Base-by-base conservation (phyloP, 1,140 invertebrate genomes). In the Bicyclus anynana region DNA sequence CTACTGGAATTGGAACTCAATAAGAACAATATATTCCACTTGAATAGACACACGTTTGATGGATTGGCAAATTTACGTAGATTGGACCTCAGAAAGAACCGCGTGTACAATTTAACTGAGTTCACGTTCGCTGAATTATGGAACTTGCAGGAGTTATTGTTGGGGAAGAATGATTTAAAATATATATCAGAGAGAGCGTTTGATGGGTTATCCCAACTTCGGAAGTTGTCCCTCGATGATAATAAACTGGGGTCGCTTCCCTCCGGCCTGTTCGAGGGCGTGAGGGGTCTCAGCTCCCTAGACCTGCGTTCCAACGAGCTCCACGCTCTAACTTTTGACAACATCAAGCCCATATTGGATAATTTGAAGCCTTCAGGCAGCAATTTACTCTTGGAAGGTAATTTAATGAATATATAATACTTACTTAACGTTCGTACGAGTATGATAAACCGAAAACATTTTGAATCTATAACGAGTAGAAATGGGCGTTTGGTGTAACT, bases 301-400 rank as follows among this genome's bases (percentile, higher is more conserved):
- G 94, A 96, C 80, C 81, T 96, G 29, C 90, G 93, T 64, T 90
- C 92, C 5, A 96, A 96, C 74, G 80, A 90, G 52, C 90, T 96
- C 56, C 91, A 92, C 67, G 94, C 93, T n/a, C 89, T 96, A 70
- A 93, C 93, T 59, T 92, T 92, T 73, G 92, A 93, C 66, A 74
- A 74, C 52, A 74, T 74, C 51, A 74, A 72, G 44, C 72, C 72
- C 42, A 74, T 74, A 62, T 62, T 74, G 57, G 72, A 74, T 67
- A 93, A 95, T 83, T 90, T 95, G 72, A 93, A 93, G 80, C 93
- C 93, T 67, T 87, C 77, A 47, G 91, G 91, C 60, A 93, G 94
- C 72, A 91, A 92, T 87, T 91, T 96, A 73, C 91, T 93, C 69
- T 77, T 95, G 42, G 92, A 93, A 90, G 93, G 95, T 96, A 84